Base-by-base conservation (phyloP, 2,113 vertebrate genomes). In the Corythoichthys haematopterus region DNA sequence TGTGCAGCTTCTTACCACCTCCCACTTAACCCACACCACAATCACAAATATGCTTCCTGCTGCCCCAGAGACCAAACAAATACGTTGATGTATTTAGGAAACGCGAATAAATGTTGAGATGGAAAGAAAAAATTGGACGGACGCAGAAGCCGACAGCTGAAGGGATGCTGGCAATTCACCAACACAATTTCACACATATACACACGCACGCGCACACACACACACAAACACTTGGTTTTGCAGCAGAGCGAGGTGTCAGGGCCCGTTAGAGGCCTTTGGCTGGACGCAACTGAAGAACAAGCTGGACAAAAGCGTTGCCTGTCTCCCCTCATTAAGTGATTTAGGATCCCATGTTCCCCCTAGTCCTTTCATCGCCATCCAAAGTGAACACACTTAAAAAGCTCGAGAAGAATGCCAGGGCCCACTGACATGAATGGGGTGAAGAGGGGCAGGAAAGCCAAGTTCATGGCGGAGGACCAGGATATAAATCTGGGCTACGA, bases 271-370 rank as follows among this genome's bases (percentile, higher is more conserved):
- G 83, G 77, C 72, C 77, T 82, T 76, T 77, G 79, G 86, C 84
- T 79, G 80, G 81, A 80, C 76, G 51, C 80, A 88, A 83, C 87
- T 81, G 79, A 83, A 87, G 81, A 88, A 88, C 85, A 81, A 80
- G 82, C 72, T 15, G 83, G 88, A 90, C 87, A 90, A 89, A 88
- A 81, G 87, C 78, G 68, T 80, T 86, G 80, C 84, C 81, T 88
- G 86, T 89, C 86, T 88, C 72, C 85, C 85, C 82, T 89, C 82
- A 86, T 91, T 90, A 88, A 84, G 80, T 87, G 88, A 90, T 91
- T 90, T 89, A 85, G 82, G 86, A 84, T 85, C 86, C 86, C 81
- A 70, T 87, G 88, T 87, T 88, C 85, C 77, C 70, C 60, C 65
- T 47, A 74, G 68, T 81, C 74, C 86, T 89, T 90, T 90, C 86